Base-by-base conservation (phyloP, 2,113 vertebrate species). In the Pseudorectes ferrugineus region DNA sequence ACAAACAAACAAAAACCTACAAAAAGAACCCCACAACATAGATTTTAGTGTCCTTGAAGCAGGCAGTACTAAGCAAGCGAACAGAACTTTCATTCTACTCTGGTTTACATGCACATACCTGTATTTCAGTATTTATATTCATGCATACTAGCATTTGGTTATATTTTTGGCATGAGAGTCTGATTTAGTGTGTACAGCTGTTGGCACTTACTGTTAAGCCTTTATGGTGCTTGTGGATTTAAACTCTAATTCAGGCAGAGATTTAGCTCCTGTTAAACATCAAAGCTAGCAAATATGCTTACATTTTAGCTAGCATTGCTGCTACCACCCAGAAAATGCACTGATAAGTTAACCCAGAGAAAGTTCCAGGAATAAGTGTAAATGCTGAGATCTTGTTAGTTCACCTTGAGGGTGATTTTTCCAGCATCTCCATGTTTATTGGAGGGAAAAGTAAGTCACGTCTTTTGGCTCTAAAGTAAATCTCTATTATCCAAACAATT, bases 101-200 rank as follows among this genome's bases (percentile, higher is more conserved):
- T 40, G 22, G 31, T 59, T 66, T 55, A 77, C 14, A 17, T 36
- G 11, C 11, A 71, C 8, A 9, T 84, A 62, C 20, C 28, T 73
- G 14, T 42, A 54, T 35, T 29, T 48, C 31, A 54, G 26, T 54
- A 31, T 81, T 91, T 77, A 58, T 36, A 86, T 26, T 7, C 22
- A 54, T 46, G 19, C 36, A 33, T 31, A 14, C 22, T 22, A 35
- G 23, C 17, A 48, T 52, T 77, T 63, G 28, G 15, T 8, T 45
- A 7, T 80, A 61, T 84, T 74, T 91, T 89, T 77, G 85, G 22
- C 40, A 42, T 63, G 43, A 71, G 59, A 82, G n/a, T 71, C 83
- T 93, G 73, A 89, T 88, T 92, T 89, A 78, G 23, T 57, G 31
- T 85, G 51, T 83, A 80, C 67, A 94, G 90, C 82, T 97, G 79